phyloP scores from a whole-genome alignment of 2,797 vertebrate species.

The Lithobates pipiens region DNA sequence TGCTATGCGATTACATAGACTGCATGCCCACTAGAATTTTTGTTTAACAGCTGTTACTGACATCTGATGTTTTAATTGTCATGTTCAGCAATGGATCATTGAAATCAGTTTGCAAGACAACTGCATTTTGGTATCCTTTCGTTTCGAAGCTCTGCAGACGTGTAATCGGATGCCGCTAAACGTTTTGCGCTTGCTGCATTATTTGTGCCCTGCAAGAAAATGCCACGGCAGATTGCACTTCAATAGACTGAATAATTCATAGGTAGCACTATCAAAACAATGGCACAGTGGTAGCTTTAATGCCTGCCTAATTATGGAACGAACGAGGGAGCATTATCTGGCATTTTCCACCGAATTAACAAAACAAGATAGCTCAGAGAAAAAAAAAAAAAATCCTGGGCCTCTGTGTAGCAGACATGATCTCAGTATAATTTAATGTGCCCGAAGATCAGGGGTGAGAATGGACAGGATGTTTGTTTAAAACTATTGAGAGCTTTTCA shows the following conservation, averaged over 20 bases:
- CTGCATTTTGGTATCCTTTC: not conserved
- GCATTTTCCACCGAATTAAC: constrained; percentile 73
- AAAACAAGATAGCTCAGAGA: constrained; percentile 68
- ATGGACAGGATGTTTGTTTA: constrained; percentile 60
- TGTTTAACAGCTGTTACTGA: constrained; percentile 15
- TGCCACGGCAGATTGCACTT: constrained; percentile 70
- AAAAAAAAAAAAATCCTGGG: constrained; percentile 49
- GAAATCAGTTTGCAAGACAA: constrained; percentile 23
- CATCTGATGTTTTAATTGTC: not conserved
- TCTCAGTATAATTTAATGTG: constrained; percentile 60
- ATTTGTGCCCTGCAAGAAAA: constrained; percentile 72
- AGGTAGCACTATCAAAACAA: constrained; percentile 65
- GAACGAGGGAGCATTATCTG: constrained; percentile 65
- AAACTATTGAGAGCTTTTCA: constrained; percentile 43
- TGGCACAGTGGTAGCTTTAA: constrained; percentile 64
- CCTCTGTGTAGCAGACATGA: constrained; percentile 63
- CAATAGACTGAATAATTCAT: constrained; percentile 75
- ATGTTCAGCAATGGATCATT: not conserved
- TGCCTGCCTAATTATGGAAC: constrained; percentile 67
- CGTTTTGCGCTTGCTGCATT: constrained; percentile 65
- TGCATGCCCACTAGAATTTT: not conserved
- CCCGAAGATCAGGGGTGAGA: constrained; percentile 54
- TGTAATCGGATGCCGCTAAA: constrained; percentile 52
- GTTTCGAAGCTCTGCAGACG: not conserved
- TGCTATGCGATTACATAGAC: not conserved